A percentile compares a stretch with the other conserved stretches of the same genome.
These are phyloP conservation scores for Adelosebastes latens DNA, from an alignment of 2,797 vertebrate genomes.

Conservation along the genomic window DNA sequence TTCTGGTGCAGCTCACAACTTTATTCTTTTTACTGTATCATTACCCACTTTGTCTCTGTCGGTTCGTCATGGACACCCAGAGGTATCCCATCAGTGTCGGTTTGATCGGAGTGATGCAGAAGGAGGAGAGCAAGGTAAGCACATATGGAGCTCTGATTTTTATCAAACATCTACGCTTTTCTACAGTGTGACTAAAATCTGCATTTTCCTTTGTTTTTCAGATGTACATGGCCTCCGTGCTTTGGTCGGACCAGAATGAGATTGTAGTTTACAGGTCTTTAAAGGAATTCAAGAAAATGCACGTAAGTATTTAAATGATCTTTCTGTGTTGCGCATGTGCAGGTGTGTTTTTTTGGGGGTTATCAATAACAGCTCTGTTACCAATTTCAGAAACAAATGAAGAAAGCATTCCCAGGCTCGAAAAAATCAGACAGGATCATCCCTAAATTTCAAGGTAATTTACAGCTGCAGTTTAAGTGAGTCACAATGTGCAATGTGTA, in stretches of 20 bases:
- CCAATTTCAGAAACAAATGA: slow-evolving; percentile 73
- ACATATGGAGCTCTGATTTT: no score
- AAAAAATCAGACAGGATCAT: slow-evolving; percentile 71
- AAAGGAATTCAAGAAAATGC: slow-evolving; percentile 76
- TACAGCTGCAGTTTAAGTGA: no score
- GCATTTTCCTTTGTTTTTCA: slow-evolving; percentile 34
- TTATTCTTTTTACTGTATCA: neutral
- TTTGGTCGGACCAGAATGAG: slow-evolving; percentile 83
- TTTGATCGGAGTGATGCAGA: slow-evolving; percentile 79
- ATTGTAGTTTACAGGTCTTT: slow-evolving; percentile 80
- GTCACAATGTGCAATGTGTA: neutral
- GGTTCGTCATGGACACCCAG: slow-evolving; percentile 64
- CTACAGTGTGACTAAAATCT: neutral
- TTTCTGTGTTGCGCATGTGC: neutral
- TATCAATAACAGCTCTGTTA: no score
- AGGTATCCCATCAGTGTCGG: slow-evolving; percentile 71
- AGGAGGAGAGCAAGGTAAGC: slow-evolving; percentile 78
- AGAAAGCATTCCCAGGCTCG: slow-evolving; percentile 70
- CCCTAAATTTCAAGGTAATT: slow-evolving; percentile 78
- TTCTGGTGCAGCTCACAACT: no score
- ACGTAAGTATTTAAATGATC: slow-evolving; percentile 69
- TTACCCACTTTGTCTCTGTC: neutral
- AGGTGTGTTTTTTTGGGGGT: fast-evolving
- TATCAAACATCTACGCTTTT: neutral
- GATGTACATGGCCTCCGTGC: slow-evolving; percentile 81